Conservation (phyloP, 2,113 vertebrate genomes). For the Tetrax tetrax region DNA sequence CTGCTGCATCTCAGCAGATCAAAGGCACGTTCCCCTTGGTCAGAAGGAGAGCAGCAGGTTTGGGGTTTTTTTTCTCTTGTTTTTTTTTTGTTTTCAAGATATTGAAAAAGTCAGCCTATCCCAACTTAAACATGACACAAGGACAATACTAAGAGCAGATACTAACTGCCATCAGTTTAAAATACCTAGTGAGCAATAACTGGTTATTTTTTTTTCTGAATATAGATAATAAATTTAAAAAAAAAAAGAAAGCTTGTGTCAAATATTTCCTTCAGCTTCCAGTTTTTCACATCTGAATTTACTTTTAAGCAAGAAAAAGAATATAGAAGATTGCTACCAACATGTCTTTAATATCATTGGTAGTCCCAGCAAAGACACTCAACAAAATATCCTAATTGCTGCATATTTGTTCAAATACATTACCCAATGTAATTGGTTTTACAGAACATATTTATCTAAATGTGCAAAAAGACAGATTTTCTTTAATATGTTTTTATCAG, state of each 20-base stretch:
- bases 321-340: background rate
- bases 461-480: background rate
- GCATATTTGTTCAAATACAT: slow-evolving; percentile 5
- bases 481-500: slow-evolving; percentile 17
- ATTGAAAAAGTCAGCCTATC: background rate
- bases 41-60: background rate
- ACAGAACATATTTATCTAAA: background rate
- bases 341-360: background rate
- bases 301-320: background rate
- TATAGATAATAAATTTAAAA: background rate
- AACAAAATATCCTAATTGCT: slow-evolving; percentile 13
- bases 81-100: background rate
- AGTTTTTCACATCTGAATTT: background rate
- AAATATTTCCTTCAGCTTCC: background rate
- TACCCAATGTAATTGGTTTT: background rate
- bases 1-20: background rate
- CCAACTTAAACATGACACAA: background rate
- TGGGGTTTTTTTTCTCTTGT: background rate
- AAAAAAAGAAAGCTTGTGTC: background rate
- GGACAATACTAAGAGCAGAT: background rate
- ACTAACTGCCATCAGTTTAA: background rate
- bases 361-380: background rate
- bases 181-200: background rate
- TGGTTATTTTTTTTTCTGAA: background rate
- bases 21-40: background rate